Evolutionary conservation across 2,888 invertebrate species (phyloP).

Genomic region (Seira sanloemensis): DNA sequence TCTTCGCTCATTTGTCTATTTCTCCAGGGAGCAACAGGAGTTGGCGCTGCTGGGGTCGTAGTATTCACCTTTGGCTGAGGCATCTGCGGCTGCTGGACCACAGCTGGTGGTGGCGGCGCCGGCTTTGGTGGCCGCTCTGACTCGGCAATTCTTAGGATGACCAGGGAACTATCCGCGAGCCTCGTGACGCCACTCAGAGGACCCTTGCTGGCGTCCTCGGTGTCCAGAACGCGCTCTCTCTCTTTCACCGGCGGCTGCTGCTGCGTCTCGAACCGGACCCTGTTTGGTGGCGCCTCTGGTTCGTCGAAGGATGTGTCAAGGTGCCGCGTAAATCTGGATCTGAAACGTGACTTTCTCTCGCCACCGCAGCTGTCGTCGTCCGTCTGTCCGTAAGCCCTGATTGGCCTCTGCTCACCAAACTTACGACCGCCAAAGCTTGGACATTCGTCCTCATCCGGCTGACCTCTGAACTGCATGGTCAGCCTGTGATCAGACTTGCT

Average conservation of each 20-base stretch:
- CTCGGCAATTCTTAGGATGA: slow-evolving; percentile 74
- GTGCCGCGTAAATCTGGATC: slow-evolving; percentile 83
- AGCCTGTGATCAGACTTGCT: slow-evolving; percentile 95
- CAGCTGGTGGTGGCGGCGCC: slow-evolving; percentile 72
- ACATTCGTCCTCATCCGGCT: slow-evolving; percentile 81
- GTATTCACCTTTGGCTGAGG: slow-evolving; percentile 39
- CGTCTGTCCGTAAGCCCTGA: slow-evolving; percentile 73
- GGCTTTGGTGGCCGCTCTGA: slow-evolving; percentile 73
- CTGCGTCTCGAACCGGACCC: slow-evolving; percentile 59
- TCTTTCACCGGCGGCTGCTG: slow-evolving; percentile 73
- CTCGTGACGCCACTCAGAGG: slow-evolving; percentile 91
- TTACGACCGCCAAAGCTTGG: slow-evolving; percentile 81
- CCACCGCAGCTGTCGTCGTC: slow-evolving; percentile 71
- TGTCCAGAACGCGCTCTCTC: slow-evolving; percentile 87
- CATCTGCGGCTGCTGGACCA: slow-evolving; percentile 65
- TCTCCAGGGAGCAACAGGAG: slow-evolving; percentile 71
- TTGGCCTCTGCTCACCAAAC: slow-evolving; percentile 81
- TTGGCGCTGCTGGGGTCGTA: slow-evolving; percentile 44
- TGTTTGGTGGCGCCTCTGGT: slow-evolving; percentile 74
- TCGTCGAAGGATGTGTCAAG: slow-evolving; percentile 80
- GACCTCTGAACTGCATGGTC: slow-evolving; percentile 90
- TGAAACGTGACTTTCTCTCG: slow-evolving; percentile 80
- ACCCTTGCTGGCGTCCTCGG: slow-evolving; percentile 87
- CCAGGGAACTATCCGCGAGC: slow-evolving; percentile 84
- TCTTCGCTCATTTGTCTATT: slow-evolving; percentile 90